phyloP scores from a whole-genome alignment of 30 jellyfish, hydroid and myxozoan species.

The Sanderia malayensis region DNA sequence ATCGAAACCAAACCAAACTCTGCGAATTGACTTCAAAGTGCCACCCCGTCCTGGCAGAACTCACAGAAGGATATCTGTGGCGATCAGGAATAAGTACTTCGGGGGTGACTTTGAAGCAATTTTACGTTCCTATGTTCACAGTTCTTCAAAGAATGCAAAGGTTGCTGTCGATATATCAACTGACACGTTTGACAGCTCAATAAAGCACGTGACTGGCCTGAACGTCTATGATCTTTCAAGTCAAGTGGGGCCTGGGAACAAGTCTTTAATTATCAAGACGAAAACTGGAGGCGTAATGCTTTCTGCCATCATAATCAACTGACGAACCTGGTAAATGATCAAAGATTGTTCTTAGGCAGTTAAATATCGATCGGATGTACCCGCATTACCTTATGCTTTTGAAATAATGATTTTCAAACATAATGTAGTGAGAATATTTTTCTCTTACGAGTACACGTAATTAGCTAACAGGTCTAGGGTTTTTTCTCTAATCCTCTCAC shows the following conservation, averaged over 20 bases:
- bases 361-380: too few relatives aligned
- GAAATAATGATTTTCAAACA: too few relatives aligned
- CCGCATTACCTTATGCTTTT: too few relatives aligned
- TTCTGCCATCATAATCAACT: constrained; percentile 66
- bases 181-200: constrained; percentile 33
- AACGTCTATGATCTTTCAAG: constrained; percentile 62
- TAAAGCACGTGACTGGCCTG: constrained; percentile 31
- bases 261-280: constrained; percentile 38
- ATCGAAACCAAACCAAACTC: constrained; percentile 14
- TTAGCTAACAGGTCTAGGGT: too few relatives aligned
- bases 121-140: constrained; percentile 5
- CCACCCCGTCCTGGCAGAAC: constrained; percentile 31
- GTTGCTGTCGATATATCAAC: constrained; percentile 19
- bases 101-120: constrained; percentile 62
- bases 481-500: too few relatives aligned
- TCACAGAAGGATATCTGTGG: constrained; percentile 48
- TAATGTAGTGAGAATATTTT: too few relatives aligned
- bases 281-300: constrained; percentile 67
- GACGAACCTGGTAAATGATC: too few relatives aligned
- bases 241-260: constrained; percentile 53
- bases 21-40: constrained; percentile 30
- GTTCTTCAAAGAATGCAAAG: neutral
- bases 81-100: constrained; percentile 55
- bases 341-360: too few relatives aligned
- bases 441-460: too few relatives aligned